Evolutionary conservation across 2,888 invertebrate genomes (phyloP), one percentile per base, ranked within the genome.

Genomic region (Brassicogethes aeneus): DNA sequence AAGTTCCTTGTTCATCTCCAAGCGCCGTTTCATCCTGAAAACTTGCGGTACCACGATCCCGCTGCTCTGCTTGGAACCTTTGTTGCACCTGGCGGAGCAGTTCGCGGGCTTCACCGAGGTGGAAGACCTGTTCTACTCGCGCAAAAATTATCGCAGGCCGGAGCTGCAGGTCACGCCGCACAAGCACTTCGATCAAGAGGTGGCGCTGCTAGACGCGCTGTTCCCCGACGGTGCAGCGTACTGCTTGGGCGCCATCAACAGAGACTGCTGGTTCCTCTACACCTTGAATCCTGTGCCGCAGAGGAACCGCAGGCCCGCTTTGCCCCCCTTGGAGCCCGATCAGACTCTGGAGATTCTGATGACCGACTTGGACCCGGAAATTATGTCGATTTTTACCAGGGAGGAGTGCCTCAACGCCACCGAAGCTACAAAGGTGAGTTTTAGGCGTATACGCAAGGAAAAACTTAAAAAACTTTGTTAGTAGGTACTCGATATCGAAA

Each of bases 371-470:
- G 94, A 96, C 68, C 84, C 85, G 1, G 80, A 85, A 36, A 80
- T 93, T 40, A 95, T 97, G 93, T 76, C 82, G 46, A 84, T 91
- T 53, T 99, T 97, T 72, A 88, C 89, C 3, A 77, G 87, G 54
- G 82, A 83, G 40, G 76, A 79, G 41, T 88, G 86, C 54, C 70
- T 77, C 16, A 81, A 81, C 50, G 91, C 89, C 1, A 75, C 78
- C 17, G 87, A 92, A 56, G 94, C 92, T n/a, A 95, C 94, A 16
- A 73, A 78, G 76, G 88, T 99, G 99, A 68, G 93, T 96, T 57
- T 97, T 99, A 0, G 97, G 96, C 68, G 99, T 97, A 34, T 99
- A 99, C 70, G 96, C 96, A 7, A 96, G 97, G 96, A 99, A 99
- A 65, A 97, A 94, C 39, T 86, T 97, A 49, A 80, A 90, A 48